Evolutionary conservation across 92 coral and sea anemone genomes (phyloP).

Genomic region (Porites evermanni): DNA sequence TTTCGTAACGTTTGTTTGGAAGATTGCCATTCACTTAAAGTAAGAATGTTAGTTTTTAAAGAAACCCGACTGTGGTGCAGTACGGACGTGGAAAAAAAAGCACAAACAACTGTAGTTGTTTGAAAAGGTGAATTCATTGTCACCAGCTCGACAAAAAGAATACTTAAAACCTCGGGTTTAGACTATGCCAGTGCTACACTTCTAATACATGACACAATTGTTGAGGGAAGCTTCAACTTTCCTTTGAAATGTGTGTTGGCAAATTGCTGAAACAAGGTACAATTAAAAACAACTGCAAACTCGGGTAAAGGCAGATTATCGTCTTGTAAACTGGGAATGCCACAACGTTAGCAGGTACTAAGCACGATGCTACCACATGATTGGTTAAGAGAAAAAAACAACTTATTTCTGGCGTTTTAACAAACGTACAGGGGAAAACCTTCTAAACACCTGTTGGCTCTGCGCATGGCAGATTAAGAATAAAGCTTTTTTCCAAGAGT

Average conservation of each 20-base stretch:
- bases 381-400: constrained; percentile 1
- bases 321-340: neutral
- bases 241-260: neutral
- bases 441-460: constrained; percentile 32
- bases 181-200: too few relatives aligned
- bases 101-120: too few relatives aligned
- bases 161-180: too few relatives aligned
- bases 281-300: neutral
- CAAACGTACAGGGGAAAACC: constrained; percentile 34
- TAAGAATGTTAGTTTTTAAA: too few relatives aligned
- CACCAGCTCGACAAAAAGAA: too few relatives aligned
- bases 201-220: too few relatives aligned
- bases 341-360: constrained; percentile 29
- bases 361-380: neutral
- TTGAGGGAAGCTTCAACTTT: too few relatives aligned
- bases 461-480: constrained; percentile 4
- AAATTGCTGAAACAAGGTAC: neutral
- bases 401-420: neutral
- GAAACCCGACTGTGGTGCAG: too few relatives aligned
- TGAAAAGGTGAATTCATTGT: too few relatives aligned
- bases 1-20: too few relatives aligned
- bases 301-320: neutral
- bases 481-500: constrained; percentile 13
- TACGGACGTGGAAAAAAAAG: too few relatives aligned
- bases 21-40: too few relatives aligned